A percentile compares a stretch with the other conserved stretches of the same genome.
phyloP scores from a whole-genome alignment of 1,140 invertebrate genomes.

The Bombus superbus region DNA sequence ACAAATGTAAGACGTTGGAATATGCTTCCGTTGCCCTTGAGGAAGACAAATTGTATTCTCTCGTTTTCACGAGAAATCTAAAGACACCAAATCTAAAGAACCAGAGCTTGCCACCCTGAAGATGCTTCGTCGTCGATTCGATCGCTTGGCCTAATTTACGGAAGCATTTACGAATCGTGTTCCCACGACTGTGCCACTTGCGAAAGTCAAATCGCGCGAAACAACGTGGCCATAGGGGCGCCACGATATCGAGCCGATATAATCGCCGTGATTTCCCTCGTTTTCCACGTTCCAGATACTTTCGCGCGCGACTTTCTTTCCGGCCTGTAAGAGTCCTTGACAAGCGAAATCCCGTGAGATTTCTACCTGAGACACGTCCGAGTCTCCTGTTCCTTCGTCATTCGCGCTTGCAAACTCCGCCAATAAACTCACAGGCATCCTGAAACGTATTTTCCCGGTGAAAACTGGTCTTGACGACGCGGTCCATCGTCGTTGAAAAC shows the following conservation, averaged over 20 bases:
- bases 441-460: background rate
- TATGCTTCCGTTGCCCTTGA: too few relatives aligned
- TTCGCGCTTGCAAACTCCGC: background rate
- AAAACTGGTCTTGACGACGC: background rate
- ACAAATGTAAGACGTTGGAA: too few relatives aligned
- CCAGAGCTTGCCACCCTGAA: too few relatives aligned
- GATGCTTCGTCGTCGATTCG: background rate
- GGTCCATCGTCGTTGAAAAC: background rate
- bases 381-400: too few relatives aligned
- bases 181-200: conserved; percentile 32
- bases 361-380: background rate
- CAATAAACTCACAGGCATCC: background rate
- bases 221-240: conserved; percentile 30
- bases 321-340: background rate
- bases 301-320: conserved; percentile 40
- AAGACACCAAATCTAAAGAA: too few relatives aligned
- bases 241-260: conserved; percentile 6
- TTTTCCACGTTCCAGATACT: conserved; percentile 31
- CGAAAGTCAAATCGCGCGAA: conserved; percentile 24
- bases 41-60: too few relatives aligned
- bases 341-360: background rate
- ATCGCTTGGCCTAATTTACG: background rate
- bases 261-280: conserved; percentile 11
- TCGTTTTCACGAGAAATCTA: too few relatives aligned
- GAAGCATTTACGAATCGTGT: background rate